Conservation (phyloP, 1,140 invertebrate genomes). For the Psilanteris sp. region DNA sequence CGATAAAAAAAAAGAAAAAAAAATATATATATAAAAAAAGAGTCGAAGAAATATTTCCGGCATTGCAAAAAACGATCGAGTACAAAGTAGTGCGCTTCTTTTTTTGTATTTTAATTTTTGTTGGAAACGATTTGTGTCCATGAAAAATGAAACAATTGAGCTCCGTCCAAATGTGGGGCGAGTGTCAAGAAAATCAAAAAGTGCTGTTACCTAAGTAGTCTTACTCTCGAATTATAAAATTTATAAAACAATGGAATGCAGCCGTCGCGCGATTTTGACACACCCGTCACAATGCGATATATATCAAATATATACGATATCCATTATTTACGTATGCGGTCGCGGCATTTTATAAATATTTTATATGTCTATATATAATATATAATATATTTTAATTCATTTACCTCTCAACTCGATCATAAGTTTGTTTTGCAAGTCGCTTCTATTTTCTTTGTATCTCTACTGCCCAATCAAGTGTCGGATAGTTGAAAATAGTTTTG, state of each 20-base stretch:
- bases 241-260: constrained; percentile 74
- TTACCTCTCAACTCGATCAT: constrained; percentile 45
- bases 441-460: constrained; percentile 1
- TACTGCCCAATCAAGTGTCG: neutral
- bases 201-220: constrained; percentile 45
- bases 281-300: constrained; percentile 71
- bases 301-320: constrained; percentile 78
- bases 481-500: neutral
- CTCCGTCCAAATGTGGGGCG: constrained; percentile 1
- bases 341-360: constrained; percentile 59
- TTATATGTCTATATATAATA: constrained; percentile 63
- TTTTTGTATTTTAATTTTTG: constrained; percentile 7
- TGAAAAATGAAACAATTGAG: constrained; percentile 12
- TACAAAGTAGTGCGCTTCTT: constrained; percentile 11
- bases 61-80: constrained; percentile 32
- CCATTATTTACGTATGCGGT: constrained; percentile 62
- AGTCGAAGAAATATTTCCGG: constrained; percentile 16
- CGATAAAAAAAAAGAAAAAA: no score
- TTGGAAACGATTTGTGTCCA: no score
- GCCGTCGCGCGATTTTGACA: constrained; percentile 70
- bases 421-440: constrained; percentile 32
- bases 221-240: constrained; percentile 75
- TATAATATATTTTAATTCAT: constrained; percentile 64
- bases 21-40: constrained; percentile 40
- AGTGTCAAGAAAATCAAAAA: constrained; percentile 8